Percentiles rank a stretch among this genome's conserved stretches.
These are phyloP conservation scores for Drosophila mimetica DNA, from an alignment of 2,888 invertebrate genomes.

Conservation along the genomic window DNA sequence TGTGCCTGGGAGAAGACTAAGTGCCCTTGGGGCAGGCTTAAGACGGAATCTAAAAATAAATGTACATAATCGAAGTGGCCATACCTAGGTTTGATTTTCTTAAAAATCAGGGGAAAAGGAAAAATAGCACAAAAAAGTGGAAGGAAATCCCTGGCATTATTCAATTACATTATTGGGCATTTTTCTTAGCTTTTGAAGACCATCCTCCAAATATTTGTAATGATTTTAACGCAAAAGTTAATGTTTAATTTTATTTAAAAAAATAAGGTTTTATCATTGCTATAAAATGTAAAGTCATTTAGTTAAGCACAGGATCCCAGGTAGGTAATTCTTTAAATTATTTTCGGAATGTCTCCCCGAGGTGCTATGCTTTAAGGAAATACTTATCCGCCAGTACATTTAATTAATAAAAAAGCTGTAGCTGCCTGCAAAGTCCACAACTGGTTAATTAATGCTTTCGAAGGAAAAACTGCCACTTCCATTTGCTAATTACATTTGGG, in stretches of 20 bases:
- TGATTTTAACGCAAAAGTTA: no score
- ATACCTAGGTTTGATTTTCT: conserved; percentile 49
- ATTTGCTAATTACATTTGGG: conserved; percentile 65
- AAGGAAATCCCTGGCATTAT: not conserved
- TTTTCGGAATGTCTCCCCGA: not conserved
- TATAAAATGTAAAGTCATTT: no score
- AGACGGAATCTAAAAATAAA: conserved; percentile 58
- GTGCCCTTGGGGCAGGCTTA: conserved; percentile 51
- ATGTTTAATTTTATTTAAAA: no score
- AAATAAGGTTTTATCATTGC: no score
- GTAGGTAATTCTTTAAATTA: not conserved
- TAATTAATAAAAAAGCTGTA: not conserved
- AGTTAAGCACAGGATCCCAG: no score
- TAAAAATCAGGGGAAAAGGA: conserved; percentile 21
- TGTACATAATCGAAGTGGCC: conserved; percentile 45
- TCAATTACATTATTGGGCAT: conserved; percentile 15
- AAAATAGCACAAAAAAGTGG: not conserved
- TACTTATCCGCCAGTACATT: not conserved
- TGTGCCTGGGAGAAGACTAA: conserved; percentile 41
- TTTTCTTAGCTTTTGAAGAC: not conserved
- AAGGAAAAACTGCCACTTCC: conserved; percentile 27
- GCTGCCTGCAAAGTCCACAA: not conserved
- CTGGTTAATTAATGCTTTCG: conserved; percentile 9
- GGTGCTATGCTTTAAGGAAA: not conserved
- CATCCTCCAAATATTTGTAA: no score